Evolutionary conservation across 2,888 invertebrate genomes (phyloP), one percentile per base, ranked within the genome.

Genomic region (Diplolepis rosae): DNA sequence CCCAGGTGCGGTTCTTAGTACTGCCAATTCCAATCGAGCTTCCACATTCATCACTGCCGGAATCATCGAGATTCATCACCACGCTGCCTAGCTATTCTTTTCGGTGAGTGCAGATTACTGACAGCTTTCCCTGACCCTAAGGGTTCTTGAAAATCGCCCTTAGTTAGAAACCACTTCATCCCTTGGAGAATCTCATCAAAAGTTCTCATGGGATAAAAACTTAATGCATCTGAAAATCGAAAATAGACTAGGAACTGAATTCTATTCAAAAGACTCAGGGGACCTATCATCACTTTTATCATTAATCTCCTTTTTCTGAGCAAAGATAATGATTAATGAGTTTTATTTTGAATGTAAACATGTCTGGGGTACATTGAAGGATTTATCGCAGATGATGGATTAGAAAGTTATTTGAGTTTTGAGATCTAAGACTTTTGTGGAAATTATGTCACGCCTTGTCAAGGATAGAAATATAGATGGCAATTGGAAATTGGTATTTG

Each of bases 21-120:
- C 22, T 39, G n/a, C 22, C 61, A 61, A 56, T 45, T 18, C n/a
- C n/a, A n/a, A 39, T 39, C 39, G 9, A 39, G 39, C 39, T 39
- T 13, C n/a, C 39, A 18, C 9, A 45, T 45, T 18, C 18, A 18
- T 45, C 45, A 61, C 61, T 61, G 61, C 61, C 61, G 24, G 13
- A 35, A 35, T 24, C 24, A 22, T 61, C 22, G 11, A 11, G 35
- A 39, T n/a, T 35, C 13, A 22, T 11, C n/a, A 61, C 39, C 27
- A 24, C 24, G 27, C 61, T 61, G 61, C 39, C 39, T 39, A 39
- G 24, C 6, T 39, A 27, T 39, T 24, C 13, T 50, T 35, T 2
- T 24, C 39, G 39, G 61, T 61, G 61, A 61, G 61, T 61, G 35
- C 39, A 61, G 24, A 13, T 35, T 11, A 13, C 35, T 24, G 7